phyloP scores from a whole-genome alignment of 2,797 vertebrate species.

The Fratercula arctica region DNA sequence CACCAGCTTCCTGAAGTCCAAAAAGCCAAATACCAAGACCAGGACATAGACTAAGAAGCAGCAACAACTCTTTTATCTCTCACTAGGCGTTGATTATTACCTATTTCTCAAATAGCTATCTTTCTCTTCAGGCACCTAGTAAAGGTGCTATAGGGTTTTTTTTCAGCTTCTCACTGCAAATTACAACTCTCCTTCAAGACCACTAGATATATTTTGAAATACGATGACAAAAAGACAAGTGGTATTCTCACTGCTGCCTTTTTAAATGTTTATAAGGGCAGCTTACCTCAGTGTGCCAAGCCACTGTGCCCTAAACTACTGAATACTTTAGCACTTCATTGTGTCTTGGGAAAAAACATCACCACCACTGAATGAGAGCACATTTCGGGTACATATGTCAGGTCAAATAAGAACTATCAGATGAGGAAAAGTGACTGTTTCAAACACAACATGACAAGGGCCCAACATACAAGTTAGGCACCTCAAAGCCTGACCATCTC shows the following conservation, averaged over 20 bases:
- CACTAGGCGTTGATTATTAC: background rate
- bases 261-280: constrained; percentile 26
- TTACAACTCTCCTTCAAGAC: background rate
- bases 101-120: background rate
- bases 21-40: background rate
- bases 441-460: background rate
- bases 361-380: background rate
- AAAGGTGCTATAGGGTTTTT: background rate
- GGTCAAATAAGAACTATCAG: background rate
- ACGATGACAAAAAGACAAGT: constrained; percentile 22
- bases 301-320: background rate
- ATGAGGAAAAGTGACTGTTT: background rate
- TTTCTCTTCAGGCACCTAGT: background rate
- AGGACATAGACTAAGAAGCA: background rate
- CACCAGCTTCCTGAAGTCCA: background rate
- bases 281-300: constrained; percentile 9
- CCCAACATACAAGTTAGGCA: background rate
- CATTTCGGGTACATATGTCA: background rate
- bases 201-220: background rate
- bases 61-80: background rate
- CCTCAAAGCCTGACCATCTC: background rate
- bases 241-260: constrained; percentile 53
- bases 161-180: background rate
- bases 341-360: background rate
- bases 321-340: background rate